Percentiles rank a stretch among this genome's conserved stretches.
These are phyloP conservation scores for Zootoca vivipara DNA, from an alignment of 2,113 vertebrate species.

Conservation along the genomic window DNA sequence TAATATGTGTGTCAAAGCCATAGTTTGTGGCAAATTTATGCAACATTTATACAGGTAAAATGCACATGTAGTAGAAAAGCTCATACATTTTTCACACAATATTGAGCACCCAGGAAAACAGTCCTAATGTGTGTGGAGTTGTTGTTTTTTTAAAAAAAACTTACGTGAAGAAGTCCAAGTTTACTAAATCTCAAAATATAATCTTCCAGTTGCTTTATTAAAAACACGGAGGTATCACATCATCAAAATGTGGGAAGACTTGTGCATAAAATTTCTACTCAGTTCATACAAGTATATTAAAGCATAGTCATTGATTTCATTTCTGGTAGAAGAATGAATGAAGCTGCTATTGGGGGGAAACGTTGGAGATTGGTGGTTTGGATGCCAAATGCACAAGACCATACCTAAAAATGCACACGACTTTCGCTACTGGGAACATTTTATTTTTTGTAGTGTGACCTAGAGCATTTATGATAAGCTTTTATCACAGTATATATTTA, in stretches of 20 bases:
- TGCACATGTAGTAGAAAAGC: neutral
- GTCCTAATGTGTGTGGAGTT: neutral
- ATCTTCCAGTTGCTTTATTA: neutral
- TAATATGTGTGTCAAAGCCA: too few relatives aligned
- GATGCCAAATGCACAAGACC: neutral
- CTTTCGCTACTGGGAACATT: neutral
- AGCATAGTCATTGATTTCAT: neutral
- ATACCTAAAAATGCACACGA: constrained; percentile 34
- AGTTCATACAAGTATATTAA: neutral
- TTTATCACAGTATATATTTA: constrained; percentile 58
- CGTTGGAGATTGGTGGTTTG: too few relatives aligned
- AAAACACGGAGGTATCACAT: neutral
- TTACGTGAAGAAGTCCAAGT: neutral
- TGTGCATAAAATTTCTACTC: neutral
- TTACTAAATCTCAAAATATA: neutral
- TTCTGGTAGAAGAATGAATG: constrained; percentile 36
- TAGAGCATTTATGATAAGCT: constrained; percentile 69
- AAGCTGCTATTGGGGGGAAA: constrained; percentile 38
- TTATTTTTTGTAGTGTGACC: constrained; percentile 58
- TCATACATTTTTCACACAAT: neutral
- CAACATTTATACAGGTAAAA: neutral
- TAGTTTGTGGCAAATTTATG: too few relatives aligned
- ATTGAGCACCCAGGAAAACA: neutral
- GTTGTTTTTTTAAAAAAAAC: neutral
- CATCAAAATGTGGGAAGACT: neutral